Conservation (phyloP, 2,888 invertebrate species). For the Salpingus planirostris region DNA sequence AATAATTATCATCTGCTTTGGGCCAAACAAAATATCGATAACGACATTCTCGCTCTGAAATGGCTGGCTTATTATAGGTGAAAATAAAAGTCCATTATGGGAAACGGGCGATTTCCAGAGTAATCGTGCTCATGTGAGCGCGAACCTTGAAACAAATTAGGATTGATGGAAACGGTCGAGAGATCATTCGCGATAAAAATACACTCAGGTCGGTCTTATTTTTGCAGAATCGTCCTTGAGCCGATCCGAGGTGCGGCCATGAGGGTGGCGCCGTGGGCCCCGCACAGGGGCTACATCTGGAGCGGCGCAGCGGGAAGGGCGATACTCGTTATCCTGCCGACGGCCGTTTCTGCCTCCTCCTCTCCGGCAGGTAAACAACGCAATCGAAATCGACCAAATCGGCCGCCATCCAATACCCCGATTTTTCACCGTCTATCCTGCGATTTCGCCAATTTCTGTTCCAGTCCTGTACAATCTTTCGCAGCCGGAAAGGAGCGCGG, state of each 20-base stretch:
- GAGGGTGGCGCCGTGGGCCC: constrained; percentile 7
- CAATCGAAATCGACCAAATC: neutral
- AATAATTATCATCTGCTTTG: too few relatives aligned
- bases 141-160: too few relatives aligned
- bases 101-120: too few relatives aligned
- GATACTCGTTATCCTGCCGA: constrained; percentile 18
- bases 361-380: constrained; percentile 20
- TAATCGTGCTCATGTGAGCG: too few relatives aligned
- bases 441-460: neutral
- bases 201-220: too few relatives aligned
- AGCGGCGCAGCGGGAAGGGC: constrained; percentile 15
- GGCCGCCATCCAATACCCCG: too few relatives aligned
- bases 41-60: too few relatives aligned
- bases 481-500: constrained; percentile 13
- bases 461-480: neutral
- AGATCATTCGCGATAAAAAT: too few relatives aligned
- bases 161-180: too few relatives aligned
- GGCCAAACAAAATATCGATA: too few relatives aligned
- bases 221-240: neutral
- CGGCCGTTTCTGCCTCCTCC: constrained; percentile 15
- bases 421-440: neutral
- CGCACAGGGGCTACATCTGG: constrained; percentile 15
- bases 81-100: too few relatives aligned
- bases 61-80: too few relatives aligned
- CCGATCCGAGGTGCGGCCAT: neutral